Evolutionary conservation across 1,140 invertebrate species (phyloP).

Genomic region (Muscidifurax raptorellus): DNA sequence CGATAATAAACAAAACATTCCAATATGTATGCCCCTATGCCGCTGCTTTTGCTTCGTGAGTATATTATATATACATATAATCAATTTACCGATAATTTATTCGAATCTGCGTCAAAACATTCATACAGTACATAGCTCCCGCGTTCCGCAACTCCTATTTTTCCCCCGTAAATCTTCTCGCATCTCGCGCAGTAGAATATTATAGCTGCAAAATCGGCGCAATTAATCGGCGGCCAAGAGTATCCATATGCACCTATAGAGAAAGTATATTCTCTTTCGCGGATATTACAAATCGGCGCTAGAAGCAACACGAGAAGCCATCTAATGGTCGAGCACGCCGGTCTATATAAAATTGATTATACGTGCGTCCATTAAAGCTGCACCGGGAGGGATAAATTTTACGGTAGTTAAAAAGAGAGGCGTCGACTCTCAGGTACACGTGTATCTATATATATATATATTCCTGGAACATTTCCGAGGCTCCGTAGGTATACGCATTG

Average conservation of each 20-base stretch:
- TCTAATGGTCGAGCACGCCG: background rate
- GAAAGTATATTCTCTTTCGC: background rate
- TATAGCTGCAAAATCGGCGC: background rate
- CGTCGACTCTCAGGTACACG: constrained; percentile 14
- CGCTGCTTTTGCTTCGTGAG: no score
- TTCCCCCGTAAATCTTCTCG: background rate
- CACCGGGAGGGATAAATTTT: constrained; percentile 30
- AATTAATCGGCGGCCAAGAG: background rate
- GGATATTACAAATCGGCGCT: background rate
- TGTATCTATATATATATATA: background rate
- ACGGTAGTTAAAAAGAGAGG: constrained; percentile 33
- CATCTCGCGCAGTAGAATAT: background rate
- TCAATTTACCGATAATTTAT: background rate
- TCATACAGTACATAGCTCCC: background rate
- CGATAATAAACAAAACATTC: background rate
- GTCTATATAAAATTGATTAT: constrained; percentile 25
- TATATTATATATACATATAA: background rate
- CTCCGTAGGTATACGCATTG: constrained; percentile 42
- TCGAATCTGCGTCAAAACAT: background rate
- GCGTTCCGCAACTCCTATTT: background rate
- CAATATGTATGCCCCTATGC: no score
- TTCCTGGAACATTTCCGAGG: constrained; percentile 44
- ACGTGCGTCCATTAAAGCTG: background rate
- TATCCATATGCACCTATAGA: no score
- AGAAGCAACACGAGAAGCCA: constrained; percentile 6